A percentile compares a stretch with the other conserved stretches of the same genome.
These are phyloP conservation scores for Tympanoctomys barrerae DNA, from an alignment of 2,797 vertebrate species.

Conservation along the genomic window DNA sequence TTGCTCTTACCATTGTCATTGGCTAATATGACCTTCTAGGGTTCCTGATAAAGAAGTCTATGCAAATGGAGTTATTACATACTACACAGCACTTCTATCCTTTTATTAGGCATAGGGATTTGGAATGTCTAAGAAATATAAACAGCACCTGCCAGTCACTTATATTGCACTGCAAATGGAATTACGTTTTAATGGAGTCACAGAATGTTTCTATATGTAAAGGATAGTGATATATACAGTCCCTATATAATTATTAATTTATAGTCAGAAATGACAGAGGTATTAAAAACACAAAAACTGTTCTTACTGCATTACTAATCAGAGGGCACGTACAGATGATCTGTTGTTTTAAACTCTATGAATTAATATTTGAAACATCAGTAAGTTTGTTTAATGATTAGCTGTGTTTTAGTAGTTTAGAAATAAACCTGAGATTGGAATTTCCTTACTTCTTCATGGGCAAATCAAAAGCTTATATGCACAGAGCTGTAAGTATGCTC, in stretches of 20 bases:
- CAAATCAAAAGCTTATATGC: constrained; percentile 47
- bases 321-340: constrained; percentile 2
- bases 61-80: constrained; percentile 36
- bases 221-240: background rate
- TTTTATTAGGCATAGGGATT: constrained; percentile 47
- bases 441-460: constrained; percentile 51
- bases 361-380: background rate
- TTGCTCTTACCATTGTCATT: constrained; percentile 68
- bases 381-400: constrained; percentile 44
- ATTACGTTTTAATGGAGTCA: background rate
- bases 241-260: background rate
- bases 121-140: constrained; percentile 58
- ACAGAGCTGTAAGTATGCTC: constrained; percentile 36
- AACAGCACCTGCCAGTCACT: constrained; percentile 9
- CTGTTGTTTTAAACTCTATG: constrained; percentile 44
- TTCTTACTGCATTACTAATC: background rate
- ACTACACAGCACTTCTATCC: constrained; percentile 49
- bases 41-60: constrained; percentile 21
- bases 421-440: constrained; percentile 13
- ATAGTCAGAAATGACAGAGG: background rate
- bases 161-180: constrained; percentile 31
- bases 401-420: constrained; percentile 5
- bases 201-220: constrained; percentile 59
- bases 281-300: constrained; percentile 38
- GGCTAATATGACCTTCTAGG: constrained; percentile 74